A percentile compares a stretch with the other conserved stretches of the same genome.
phyloP scores from a whole-genome alignment of 2,888 invertebrate species.

The Acanthacorydalis orientalis region DNA sequence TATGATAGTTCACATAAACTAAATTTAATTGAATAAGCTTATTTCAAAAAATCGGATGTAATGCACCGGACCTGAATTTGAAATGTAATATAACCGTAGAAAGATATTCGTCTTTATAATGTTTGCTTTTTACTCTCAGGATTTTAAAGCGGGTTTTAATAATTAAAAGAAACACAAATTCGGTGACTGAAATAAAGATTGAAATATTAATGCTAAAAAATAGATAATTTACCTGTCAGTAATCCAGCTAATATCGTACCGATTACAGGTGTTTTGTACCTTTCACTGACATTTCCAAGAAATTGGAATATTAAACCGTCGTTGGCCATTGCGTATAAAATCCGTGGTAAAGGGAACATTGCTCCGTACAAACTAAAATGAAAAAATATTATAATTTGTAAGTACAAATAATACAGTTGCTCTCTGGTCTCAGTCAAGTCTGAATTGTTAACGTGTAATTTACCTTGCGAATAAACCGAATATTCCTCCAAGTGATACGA shows the following conservation, averaged over 20 bases:
- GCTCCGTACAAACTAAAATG: conserved; percentile 56
- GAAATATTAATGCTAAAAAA: not conserved
- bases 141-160: not conserved
- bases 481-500: not conserved
- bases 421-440: no score
- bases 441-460: not conserved
- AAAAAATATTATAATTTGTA: no score
- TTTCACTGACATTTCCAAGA: conserved; percentile 52
- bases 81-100: no score
- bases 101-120: no score
- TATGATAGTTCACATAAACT: no score
- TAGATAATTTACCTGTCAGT: conserved; percentile 39
- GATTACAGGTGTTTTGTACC: conserved; percentile 61
- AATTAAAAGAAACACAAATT: not conserved
- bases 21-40: no score
- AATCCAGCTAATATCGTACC: conserved; percentile 62
- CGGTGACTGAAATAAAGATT: no score
- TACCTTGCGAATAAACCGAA: not conserved
- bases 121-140: no score
- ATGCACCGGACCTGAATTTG: no score
- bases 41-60: no score
- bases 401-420: no score
- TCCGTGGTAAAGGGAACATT: conserved; percentile 72
- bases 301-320: conserved; percentile 70
- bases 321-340: conserved; percentile 76